These are phyloP conservation scores for Tragulus kanchil DNA, from an alignment of 2,113 vertebrate species.

Conservation along the genomic window DNA sequence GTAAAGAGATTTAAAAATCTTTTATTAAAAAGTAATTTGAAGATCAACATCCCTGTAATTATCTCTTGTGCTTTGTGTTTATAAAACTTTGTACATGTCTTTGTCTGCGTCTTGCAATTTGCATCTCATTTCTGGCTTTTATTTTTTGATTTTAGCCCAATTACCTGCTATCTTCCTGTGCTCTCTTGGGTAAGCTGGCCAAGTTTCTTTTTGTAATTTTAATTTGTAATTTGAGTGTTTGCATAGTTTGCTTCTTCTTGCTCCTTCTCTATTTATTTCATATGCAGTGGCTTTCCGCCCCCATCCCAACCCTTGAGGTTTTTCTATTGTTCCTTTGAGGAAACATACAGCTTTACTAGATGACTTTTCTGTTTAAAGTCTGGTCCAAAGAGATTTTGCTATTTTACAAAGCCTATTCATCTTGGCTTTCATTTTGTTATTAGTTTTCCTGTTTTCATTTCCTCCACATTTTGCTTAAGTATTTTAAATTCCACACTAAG, in stretches of 20 bases:
- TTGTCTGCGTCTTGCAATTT: constrained; percentile 50
- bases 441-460: constrained; percentile 55
- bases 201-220: constrained; percentile 67
- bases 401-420: constrained; percentile 66
- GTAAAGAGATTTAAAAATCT: background rate
- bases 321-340: constrained; percentile 48
- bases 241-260: background rate
- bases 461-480: constrained; percentile 27
- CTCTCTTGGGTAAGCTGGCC: constrained; percentile 38
- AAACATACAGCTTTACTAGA: constrained; percentile 42
- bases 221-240: constrained; percentile 62
- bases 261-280: background rate
- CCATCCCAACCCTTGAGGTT: background rate
- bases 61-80: background rate
- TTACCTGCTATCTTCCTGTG: constrained; percentile 43
- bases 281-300: background rate
- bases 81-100: background rate
- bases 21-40: constrained; percentile 17
- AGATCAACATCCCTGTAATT: background rate
- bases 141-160: constrained; percentile 55
- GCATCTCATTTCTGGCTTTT: constrained; percentile 64
- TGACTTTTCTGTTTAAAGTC: constrained; percentile 66
- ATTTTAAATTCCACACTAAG: constrained; percentile 46
- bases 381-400: constrained; percentile 56
- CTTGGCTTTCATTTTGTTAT: constrained; percentile 60